phyloP scores from a whole-genome alignment of 1,140 invertebrate genomes.

The Drosophila murphyi region DNA sequence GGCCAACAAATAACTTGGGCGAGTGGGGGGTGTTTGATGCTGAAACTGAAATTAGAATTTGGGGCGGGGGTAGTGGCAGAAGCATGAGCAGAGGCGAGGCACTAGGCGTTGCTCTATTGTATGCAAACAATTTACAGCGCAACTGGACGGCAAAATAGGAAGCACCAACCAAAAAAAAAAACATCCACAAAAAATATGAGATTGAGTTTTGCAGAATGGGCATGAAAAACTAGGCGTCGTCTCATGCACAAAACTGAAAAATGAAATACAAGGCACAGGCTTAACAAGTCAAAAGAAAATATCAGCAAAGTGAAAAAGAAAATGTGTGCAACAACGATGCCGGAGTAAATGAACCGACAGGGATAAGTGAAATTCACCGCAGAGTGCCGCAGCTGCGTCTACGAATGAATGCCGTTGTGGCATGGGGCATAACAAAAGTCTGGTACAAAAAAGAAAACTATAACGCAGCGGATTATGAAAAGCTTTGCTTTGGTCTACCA shows the following conservation, averaged over 20 bases:
- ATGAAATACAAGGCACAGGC: conserved; percentile 65
- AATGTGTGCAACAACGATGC: conserved; percentile 12
- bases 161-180: conserved; percentile 1
- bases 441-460: conserved; percentile 20
- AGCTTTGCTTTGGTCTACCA: conserved; percentile 15
- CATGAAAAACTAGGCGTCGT: conserved; percentile 68
- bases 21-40: background rate
- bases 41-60: conserved; percentile 10
- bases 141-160: conserved; percentile 50
- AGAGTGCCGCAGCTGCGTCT: conserved; percentile 2
- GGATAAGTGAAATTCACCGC: conserved; percentile 77
- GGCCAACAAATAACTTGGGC: conserved; percentile 59
- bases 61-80: background rate
- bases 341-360: conserved; percentile 30
- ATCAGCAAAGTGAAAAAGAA: conserved; percentile 32
- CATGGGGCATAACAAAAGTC: background rate
- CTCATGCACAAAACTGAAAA: conserved; percentile 78
- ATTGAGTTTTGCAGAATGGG: conserved; percentile 41
- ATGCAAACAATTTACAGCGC: conserved; percentile 78
- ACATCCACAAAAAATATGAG: conserved; percentile 32
- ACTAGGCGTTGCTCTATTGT: conserved; percentile 53
- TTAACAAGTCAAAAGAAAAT: conserved; percentile 15
- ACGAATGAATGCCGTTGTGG: conserved; percentile 1
- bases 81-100: background rate
- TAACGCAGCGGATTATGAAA: conserved; percentile 31